Base-by-base conservation (phyloP, 35 echinoderm and acorn worm genomes). In the Anneissia japonica region DNA sequence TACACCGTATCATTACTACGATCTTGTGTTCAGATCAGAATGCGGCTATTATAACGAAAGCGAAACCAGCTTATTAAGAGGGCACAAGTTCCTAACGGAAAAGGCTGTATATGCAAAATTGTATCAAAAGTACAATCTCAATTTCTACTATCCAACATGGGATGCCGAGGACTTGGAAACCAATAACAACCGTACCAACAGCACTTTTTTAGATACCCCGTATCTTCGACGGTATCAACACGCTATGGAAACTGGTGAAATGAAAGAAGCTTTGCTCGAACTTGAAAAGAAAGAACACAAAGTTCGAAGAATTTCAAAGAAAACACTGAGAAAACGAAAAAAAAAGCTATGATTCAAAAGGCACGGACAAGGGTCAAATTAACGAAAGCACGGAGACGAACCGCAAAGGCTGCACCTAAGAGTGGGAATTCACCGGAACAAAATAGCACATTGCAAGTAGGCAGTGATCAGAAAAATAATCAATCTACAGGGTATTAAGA, bases 1-100 rank as follows among this genome's bases (percentile, higher is more conserved):
- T 6, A 64, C 51, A 23, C 89, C 89, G 0, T 91, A 91, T 74
- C 89, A 91, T n/a, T 91, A 91, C 77, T 91, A 91, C 46, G 89
- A 91, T 75, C 37, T 46, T 32, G 43, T 73, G 12, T 74, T 83
- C 17, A 38, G 33, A 16, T 72, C 46, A 0, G 89, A 91, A 32
- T 91, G 89, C 34, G 36, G 55, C 23, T 84, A 85, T 39, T 91
- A 91, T 46, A 78, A 91, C n/a, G 72, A 19, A 12, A 84, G 89
- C n/a, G 89, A 91, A 74, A 77, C 4, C 4, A 74, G 89, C 9
- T 46, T 80, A 26, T 46, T 79, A n/a, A 83, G 89, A 30, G 89
- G 82, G 19, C 89, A 91, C 37, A 76, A 79, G 0, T 91, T 85
- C 30, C 79, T 91, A 30, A 91, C 89, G 32, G 89, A 91, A 75